Percentiles rank a stretch among this genome's conserved stretches.
These are phyloP conservation scores for Neelides sp. DNA, from an alignment of 1,140 invertebrate genomes.

Conservation along the genomic window DNA sequence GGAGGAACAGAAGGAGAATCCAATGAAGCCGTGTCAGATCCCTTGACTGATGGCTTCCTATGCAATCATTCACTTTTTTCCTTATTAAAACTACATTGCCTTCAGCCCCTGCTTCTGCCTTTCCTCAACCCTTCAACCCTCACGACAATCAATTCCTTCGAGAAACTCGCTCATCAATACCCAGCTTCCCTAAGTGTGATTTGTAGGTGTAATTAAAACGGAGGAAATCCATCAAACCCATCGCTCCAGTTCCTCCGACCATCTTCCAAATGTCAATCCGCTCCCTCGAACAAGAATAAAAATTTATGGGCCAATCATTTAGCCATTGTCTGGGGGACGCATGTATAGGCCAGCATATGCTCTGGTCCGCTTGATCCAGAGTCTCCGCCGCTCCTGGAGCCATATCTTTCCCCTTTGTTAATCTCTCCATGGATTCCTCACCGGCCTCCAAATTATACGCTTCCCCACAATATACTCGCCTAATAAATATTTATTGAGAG, in stretches of 20 bases:
- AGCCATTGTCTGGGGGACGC: no score
- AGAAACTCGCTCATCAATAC: background rate
- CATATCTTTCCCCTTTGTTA: conserved; percentile 6
- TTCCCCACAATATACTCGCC: conserved; percentile 12
- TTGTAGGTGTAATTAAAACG: conserved; percentile 22
- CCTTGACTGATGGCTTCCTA: conserved; percentile 28
- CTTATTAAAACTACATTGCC: conserved; percentile 23
- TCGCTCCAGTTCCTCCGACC: background rate
- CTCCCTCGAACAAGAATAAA: no score
- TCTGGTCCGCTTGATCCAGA: background rate
- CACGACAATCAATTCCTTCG: conserved; percentile 13
- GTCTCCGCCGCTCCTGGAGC: background rate
- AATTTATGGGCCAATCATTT: no score
- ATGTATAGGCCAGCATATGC: background rate
- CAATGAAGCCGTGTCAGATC: conserved; percentile 20
- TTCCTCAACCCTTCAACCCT: background rate
- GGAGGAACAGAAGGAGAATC: conserved; percentile 1
- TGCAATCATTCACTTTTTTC: conserved; percentile 27
- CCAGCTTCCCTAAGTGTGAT: conserved; percentile 14
- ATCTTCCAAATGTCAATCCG: background rate
- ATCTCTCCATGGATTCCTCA: background rate
- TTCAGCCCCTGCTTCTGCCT: conserved; percentile 11
- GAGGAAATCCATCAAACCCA: background rate
- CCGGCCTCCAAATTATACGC: conserved; percentile 15
- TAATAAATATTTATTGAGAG: conserved; percentile 32